Percentiles rank a stretch among this genome's conserved stretches.
Conservation (phyloP, 2,113 vertebrate species). For the Paradisaea rubra region DNA sequence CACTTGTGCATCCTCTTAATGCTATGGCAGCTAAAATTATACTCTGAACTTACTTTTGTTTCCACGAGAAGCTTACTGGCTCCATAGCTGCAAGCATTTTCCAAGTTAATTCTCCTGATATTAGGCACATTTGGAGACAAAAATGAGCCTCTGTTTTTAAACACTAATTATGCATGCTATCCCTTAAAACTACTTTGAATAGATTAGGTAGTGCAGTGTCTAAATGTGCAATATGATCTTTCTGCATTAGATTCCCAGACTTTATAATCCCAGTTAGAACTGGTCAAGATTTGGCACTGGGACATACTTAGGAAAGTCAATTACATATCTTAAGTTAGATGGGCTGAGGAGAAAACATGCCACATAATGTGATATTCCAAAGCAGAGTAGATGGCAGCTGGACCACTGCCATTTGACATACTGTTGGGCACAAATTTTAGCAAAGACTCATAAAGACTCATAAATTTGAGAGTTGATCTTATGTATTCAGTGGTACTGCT, state of each 20-base stretch:
- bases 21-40: not conserved
- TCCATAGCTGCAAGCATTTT: not conserved
- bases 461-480: not conserved
- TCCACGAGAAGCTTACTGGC: not conserved
- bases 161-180: not conserved
- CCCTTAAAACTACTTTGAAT: not conserved
- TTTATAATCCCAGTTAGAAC: not conserved
- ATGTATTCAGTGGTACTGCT: not conserved
- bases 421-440: not conserved
- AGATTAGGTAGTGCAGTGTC: not conserved
- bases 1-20: not conserved
- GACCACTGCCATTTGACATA: not conserved
- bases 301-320: not conserved
- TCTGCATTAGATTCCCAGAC: not conserved
- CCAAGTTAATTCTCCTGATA: not conserved
- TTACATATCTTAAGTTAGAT: not conserved
- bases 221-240: not conserved
- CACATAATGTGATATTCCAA: not conserved
- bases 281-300: not conserved
- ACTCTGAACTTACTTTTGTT: not conserved
- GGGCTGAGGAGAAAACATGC: not conserved
- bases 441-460: not conserved
- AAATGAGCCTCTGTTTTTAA: not conserved
- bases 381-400: not conserved
- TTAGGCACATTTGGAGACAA: not conserved